Evolutionary conservation across 2,113 vertebrate species (phyloP).

Genomic region (Tetrao urogallus): DNA sequence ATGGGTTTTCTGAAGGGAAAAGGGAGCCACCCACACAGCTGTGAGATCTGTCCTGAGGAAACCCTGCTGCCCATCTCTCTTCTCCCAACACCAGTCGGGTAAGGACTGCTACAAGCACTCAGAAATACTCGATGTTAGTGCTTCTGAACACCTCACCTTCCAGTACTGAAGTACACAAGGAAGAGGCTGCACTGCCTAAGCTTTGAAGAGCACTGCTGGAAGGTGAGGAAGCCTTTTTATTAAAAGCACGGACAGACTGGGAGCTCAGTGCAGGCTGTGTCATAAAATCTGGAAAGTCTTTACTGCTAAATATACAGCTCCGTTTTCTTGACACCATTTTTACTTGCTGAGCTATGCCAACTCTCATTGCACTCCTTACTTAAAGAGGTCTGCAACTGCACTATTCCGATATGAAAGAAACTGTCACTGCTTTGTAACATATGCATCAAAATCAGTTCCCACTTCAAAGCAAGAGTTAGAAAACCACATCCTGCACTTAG

Average conservation of each 20-base stretch:
- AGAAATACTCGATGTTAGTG: neutral
- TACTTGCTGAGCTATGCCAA: neutral
- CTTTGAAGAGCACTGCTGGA: neutral
- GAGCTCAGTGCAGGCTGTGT: neutral
- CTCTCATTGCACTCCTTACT: neutral
- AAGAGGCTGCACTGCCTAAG: fast-evolving
- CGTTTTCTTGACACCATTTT: neutral
- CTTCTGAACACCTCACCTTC: neutral
- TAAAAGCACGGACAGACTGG: neutral
- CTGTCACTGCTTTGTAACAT: neutral
- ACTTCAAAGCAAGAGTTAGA: neutral
- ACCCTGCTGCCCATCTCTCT: neutral
- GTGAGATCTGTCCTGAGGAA: neutral
- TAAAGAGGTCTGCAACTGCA: neutral
- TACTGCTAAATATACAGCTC: neutral
- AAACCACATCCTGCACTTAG: neutral
- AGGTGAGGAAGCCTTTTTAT: neutral
- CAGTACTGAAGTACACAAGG: no score
- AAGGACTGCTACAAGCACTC: neutral
- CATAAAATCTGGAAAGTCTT: neutral
- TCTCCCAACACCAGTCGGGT: neutral
- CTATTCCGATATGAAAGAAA: neutral
- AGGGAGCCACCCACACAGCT: fast-evolving
- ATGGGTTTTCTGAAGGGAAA: no score
- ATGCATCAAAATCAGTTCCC: neutral